Percentiles rank a stretch among this genome's conserved stretches.
Evolutionary conservation across 2,113 vertebrate species (phyloP).

Genomic region (Oceanodroma tethys): DNA sequence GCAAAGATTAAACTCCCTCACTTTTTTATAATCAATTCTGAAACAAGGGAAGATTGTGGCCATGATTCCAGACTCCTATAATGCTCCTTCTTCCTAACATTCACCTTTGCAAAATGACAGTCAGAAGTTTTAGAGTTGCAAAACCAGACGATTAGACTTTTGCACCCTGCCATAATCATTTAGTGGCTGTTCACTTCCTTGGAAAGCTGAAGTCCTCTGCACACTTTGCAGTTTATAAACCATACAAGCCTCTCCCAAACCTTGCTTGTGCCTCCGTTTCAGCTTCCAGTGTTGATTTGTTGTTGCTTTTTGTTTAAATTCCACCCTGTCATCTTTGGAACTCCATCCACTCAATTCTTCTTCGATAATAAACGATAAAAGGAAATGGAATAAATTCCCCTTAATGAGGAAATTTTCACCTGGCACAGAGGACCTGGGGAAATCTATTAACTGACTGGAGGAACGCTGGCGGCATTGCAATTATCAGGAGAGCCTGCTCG

Average conservation of each 20-base stretch:
- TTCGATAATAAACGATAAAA: constrained; percentile 70
- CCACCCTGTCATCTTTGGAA: constrained; percentile 54
- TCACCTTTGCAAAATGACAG: background rate
- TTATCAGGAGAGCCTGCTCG: background rate
- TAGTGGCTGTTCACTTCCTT: background rate
- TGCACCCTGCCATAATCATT: background rate
- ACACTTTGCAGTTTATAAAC: constrained; percentile 36
- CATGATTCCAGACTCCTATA: background rate
- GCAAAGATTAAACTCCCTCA: background rate
- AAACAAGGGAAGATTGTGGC: background rate
- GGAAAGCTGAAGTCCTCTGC: background rate
- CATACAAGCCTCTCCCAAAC: background rate
- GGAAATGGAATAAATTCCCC: constrained; percentile 71
- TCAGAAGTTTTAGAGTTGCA: constrained; percentile 18
- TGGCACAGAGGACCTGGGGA: constrained; percentile 58
- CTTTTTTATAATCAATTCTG: background rate
- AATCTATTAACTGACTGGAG: constrained; percentile 64
- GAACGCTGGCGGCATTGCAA: constrained; percentile 26
- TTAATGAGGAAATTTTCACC: constrained; percentile 78
- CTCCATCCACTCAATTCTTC: constrained; percentile 40
- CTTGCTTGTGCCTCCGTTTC: background rate
- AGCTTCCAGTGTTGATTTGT: constrained; percentile 1
- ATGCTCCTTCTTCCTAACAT: background rate
- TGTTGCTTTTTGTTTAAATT: constrained; percentile 65
- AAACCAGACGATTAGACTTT: background rate